Evolutionary conservation across 1,140 invertebrate species (phyloP), one percentile per base, ranked within the genome.

Genomic region (Solenopsis fugax): DNA sequence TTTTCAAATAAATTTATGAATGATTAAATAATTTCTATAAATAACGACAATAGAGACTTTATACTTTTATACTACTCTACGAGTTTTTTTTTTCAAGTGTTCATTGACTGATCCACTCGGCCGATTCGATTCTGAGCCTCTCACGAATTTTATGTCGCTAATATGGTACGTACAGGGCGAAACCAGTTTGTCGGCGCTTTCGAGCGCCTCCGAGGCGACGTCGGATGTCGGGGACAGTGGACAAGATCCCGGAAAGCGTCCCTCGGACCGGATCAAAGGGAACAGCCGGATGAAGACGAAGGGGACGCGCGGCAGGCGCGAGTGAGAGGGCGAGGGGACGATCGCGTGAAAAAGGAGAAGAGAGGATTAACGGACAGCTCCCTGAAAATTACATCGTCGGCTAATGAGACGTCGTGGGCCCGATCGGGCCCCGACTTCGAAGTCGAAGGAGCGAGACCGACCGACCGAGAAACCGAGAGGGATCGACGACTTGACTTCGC

Each of bases 101-200:
- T 85, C 73, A 65, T 54, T 54, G 82, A 65, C 58, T 85, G 82
- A 78, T 60, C 72, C 45, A 60, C 7, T 65, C 82, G 45, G 9
- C 34, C 82, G 76, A 81, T 80, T 86, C 85, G 64, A 80, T 86
- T 80, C 62, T 64, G 85, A 64, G 76, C 3, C 75, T 64, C 86
- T 91, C 87, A 76, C 72, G 85, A 92, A 89, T 91, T 92, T 92
- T 92, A 92, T 89, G 88, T 78, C 82, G 88, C 80, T 87, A 91
- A 91, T 92, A 92, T 88, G 87, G 87, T 88, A 87, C 77, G 86
- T 84, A 82, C 58, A 67, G 82, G 71, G n/a, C 85, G 91, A 93
- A 93, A 93, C 93, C 92, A 92, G 93, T 93, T 93, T 93, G 91
- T 90, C 89, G 89, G 89, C 89, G 87, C 77, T 89, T 90, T 88